Percentiles rank a stretch among this genome's conserved stretches.
Evolutionary conservation across 2,113 vertebrate genomes (phyloP).

Genomic region (Bungarus multicinctus): DNA sequence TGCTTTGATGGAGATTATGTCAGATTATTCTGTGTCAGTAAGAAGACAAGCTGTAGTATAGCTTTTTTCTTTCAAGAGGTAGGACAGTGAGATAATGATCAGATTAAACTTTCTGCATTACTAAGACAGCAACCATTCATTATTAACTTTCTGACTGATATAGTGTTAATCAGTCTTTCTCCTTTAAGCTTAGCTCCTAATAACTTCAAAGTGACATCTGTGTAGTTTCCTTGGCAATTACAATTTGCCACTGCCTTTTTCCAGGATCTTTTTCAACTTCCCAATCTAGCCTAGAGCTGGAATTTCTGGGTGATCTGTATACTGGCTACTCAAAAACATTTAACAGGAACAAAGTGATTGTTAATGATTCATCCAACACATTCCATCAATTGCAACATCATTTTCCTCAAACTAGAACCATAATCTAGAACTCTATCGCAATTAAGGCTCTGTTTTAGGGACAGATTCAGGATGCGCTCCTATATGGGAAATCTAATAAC

Average conservation of each 20-base stretch:
- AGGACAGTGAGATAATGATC: background rate
- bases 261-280: background rate
- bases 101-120: background rate
- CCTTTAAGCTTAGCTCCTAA: background rate
- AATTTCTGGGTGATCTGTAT: background rate
- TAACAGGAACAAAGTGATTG: background rate
- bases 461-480: background rate
- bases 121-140: background rate
- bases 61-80: background rate
- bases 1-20: background rate
- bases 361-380: background rate
- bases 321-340: background rate
- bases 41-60: background rate
- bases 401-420: background rate
- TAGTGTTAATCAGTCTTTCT: background rate
- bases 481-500: background rate
- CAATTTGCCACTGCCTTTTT: background rate
- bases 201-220: background rate
- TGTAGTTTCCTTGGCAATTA: background rate
- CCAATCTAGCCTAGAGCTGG: background rate
- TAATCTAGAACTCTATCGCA: background rate
- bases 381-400: background rate
- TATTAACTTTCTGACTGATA: background rate
- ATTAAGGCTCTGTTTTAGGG: background rate
- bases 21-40: background rate